Conservation (phyloP, 2,888 invertebrate species). For the Pyrrhosoma nymphula region DNA sequence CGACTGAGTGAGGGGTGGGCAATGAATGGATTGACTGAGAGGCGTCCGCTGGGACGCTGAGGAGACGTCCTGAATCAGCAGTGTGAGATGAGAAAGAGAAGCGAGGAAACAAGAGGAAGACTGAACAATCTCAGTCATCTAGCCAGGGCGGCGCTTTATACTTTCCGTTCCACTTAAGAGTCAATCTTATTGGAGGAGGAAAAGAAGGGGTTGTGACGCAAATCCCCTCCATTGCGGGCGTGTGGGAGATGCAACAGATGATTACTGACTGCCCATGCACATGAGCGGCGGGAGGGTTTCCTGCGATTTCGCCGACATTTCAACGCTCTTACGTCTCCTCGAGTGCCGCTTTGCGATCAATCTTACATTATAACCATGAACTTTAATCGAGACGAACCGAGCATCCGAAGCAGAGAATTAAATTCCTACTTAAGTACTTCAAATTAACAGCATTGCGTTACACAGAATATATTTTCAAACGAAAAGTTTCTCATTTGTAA, state of each 20-base stretch:
- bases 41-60: background rate
- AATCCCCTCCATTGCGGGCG: background rate
- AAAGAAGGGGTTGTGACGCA: background rate
- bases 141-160: background rate
- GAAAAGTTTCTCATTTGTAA: no score
- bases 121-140: background rate
- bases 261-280: background rate
- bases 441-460: no score
- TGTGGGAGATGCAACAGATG: background rate
- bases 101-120: background rate
- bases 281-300: background rate
- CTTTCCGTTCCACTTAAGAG: conserved; percentile 8
- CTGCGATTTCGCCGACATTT: background rate
- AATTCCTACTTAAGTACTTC: no score
- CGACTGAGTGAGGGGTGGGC: no score
- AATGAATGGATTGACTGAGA: no score
- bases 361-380: background rate
- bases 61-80: background rate
- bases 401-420: no score
- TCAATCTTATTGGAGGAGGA: background rate
- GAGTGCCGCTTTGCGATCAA: background rate
- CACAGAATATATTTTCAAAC: no score
- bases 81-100: background rate
- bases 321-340: background rate
- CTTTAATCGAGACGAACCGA: no score